Percentiles rank a stretch among this genome's conserved stretches.
Conservation (phyloP, 2,797 vertebrate species). For the Adrianichthys oophorus region DNA sequence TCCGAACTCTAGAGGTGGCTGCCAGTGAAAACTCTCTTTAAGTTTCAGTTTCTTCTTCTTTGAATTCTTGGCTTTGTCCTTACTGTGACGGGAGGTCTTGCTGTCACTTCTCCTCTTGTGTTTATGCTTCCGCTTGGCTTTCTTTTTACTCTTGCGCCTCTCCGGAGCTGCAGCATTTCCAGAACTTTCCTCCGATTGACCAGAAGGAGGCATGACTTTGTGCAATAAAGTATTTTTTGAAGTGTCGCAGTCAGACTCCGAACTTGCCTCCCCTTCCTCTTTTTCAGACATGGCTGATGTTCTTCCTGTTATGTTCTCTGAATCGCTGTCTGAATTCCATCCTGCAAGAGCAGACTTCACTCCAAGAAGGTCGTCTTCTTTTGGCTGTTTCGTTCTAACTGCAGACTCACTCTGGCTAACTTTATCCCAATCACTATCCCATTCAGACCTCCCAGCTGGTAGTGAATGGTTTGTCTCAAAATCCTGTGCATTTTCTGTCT, state of each 20-base stretch:
- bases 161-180: slow-evolving; percentile 52
- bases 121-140: slow-evolving; percentile 85
- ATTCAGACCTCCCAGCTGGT: slow-evolving; percentile 64
- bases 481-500: slow-evolving; percentile 42
- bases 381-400: slow-evolving; percentile 44
- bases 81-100: slow-evolving; percentile 77
- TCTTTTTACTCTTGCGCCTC: slow-evolving; percentile 74
- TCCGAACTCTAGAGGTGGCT: slow-evolving; percentile 94
- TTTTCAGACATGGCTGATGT: slow-evolving; percentile 80
- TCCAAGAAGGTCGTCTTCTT: slow-evolving; percentile 10
- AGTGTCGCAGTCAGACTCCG: slow-evolving; percentile 84
- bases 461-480: slow-evolving; percentile 51
- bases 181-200: slow-evolving; percentile 56
- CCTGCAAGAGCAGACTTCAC: slow-evolving; percentile 61
- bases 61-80: slow-evolving; percentile 86
- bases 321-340: slow-evolving; percentile 90
- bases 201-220: slow-evolving; percentile 14
- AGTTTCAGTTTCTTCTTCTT: slow-evolving; percentile 89
- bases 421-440: slow-evolving; percentile 74
- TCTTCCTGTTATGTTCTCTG: slow-evolving; percentile 72
- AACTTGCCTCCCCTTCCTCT: slow-evolving; percentile 95
- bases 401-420: slow-evolving; percentile 63
- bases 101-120: slow-evolving; percentile 77
- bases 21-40: slow-evolving; percentile 94
- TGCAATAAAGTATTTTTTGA: slow-evolving; percentile 54